Evolutionary conservation across 2,888 invertebrate species (phyloP), one percentile per base, ranked within the genome.

Genomic region (Drosophila rellima): DNA sequence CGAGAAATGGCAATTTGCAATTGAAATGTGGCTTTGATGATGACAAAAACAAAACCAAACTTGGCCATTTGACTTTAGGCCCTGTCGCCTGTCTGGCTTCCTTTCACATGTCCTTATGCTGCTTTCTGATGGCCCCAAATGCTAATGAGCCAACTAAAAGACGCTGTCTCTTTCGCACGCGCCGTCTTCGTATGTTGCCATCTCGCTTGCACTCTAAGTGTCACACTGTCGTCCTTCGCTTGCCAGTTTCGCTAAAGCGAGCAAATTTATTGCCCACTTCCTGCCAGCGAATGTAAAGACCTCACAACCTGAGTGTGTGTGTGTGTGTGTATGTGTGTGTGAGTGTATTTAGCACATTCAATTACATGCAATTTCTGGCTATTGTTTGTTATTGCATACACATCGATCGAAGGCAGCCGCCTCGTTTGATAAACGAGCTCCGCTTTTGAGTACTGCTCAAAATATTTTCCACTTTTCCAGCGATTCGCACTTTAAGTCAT

Each of bases 241-340:
- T 17, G 70, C 48, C 70, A 57, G 71, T 78, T 71, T 59, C 48
- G 60, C 76, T 51, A 44, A 67, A 56, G 56, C 66, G 26, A 68
- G 59, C 62, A 71, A 85, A 83, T 83, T 87, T 83, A 83, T 83
- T 72, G 77, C 82, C 73, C 61, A 84, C 84, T 83, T 83, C 83
- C 84, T 84, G 82, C 55, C 50, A 56, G 75, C 40, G 55, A 64
- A 73, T 26, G 15, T 47, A 61, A 62, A 63, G 54, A 75, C 67
- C 56, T 60, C 8, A 33, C 60, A 61, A 61, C 57, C 70, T 63
- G 52, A 44, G 44, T 50, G 18, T 40, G 10, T 50, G 20, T 54
- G n/a, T 51, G 33, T 68, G 15, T 61, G 11, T 54, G n/a, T 52
- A 8, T 59, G n/a, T 57, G 26, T 66, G 13, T 65, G 26, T 48